Conservation (phyloP, 2,113 vertebrate genomes). For the Oreochromis spilurus region DNA sequence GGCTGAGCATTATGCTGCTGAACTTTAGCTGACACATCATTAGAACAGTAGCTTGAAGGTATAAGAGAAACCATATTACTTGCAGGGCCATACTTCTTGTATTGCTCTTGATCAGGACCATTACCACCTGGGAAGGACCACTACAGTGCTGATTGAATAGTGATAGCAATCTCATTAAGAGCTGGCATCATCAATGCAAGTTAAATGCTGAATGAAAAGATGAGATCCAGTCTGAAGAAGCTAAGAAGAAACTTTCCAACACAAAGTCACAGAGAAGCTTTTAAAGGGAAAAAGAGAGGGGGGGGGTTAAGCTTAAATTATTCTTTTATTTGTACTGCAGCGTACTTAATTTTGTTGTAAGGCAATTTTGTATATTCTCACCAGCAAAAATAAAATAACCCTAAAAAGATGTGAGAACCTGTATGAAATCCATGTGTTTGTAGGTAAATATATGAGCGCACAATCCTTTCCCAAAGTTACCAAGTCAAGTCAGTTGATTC, state of each 20-base stretch:
- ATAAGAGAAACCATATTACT: neutral
- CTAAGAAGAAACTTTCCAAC: neutral
- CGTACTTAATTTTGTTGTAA: neutral
- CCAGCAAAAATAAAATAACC: neutral
- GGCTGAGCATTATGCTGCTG: neutral
- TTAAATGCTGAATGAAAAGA: neutral
- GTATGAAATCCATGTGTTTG: neutral
- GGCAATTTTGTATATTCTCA: neutral
- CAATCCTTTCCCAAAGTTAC: neutral
- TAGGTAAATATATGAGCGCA: neutral
- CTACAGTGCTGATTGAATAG: neutral
- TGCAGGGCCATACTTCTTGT: neutral
- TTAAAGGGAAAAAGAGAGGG: accelerated
- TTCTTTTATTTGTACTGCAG: neutral
- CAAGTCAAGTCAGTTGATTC: neutral
- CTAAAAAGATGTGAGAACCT: neutral
- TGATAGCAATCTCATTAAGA: neutral
- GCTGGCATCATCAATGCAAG: neutral
- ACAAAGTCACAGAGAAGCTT: neutral
- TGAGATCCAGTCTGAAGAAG: neutral
- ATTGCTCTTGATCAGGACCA: neutral
- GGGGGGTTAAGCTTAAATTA: neutral
- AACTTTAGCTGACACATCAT: neutral
- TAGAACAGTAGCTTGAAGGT: neutral
- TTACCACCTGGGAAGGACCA: neutral